These are phyloP conservation scores for Proteles cristata DNA, from an alignment of 2,113 vertebrate genomes.

Conservation along the genomic window DNA sequence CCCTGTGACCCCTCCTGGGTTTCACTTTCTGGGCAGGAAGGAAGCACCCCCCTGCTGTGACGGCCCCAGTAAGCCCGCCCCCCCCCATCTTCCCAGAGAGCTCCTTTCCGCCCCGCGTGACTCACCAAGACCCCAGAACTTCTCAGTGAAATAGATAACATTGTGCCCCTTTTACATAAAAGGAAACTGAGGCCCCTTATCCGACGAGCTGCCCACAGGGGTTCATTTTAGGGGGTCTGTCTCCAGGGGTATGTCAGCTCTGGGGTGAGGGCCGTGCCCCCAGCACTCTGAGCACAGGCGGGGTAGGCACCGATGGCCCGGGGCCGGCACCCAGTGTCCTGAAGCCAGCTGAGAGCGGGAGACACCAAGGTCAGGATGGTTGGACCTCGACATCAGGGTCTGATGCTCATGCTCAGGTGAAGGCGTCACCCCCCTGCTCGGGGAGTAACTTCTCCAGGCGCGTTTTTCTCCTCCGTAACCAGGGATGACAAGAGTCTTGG, in stretches of 20 bases:
- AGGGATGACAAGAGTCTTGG: rapidly evolving
- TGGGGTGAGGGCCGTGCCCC: too few relatives aligned
- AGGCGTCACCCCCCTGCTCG: rapidly evolving
- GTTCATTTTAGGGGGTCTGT: not conserved
- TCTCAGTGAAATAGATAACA: rapidly evolving
- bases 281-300: too few relatives aligned
- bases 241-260: rapidly evolving
- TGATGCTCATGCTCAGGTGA: not conserved
- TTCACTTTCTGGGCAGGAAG: rapidly evolving
- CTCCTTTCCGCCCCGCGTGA: rapidly evolving
- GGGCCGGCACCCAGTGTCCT: not conserved
- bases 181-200: not conserved
- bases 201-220: rapidly evolving
- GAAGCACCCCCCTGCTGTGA: rapidly evolving
- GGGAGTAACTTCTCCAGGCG: not conserved
- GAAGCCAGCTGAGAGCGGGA: too few relatives aligned
- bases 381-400: rapidly evolving
- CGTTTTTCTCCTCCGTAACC: rapidly evolving
- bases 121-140: rapidly evolving
- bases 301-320: rapidly evolving
- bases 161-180: too few relatives aligned
- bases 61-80: rapidly evolving
- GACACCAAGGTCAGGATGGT: too few relatives aligned
- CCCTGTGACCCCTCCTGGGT: rapidly evolving
- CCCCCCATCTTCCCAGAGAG: not conserved